These are phyloP conservation scores for Acridotheres tristis DNA, from an alignment of 2,797 vertebrate genomes.

Conservation along the genomic window DNA sequence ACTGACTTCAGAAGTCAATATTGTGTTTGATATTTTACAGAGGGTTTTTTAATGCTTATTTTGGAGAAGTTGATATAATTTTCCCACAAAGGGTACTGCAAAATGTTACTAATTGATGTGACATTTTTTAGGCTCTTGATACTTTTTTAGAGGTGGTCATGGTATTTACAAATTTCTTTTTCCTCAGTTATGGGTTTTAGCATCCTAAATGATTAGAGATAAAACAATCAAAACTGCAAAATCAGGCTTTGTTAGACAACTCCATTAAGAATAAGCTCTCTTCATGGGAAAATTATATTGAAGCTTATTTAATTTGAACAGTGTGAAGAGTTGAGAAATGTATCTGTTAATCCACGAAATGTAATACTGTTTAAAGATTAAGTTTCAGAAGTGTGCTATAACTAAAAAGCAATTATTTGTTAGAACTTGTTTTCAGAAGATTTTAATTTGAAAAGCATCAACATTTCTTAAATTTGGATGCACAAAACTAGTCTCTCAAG, in stretches of 20 bases:
- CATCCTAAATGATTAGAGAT: neutral
- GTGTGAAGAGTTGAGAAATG: neutral
- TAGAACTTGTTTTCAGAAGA: neutral
- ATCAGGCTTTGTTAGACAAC: neutral
- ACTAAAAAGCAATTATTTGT: neutral
- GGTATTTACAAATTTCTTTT: neutral
- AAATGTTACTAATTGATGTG: neutral
- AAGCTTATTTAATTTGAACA: neutral
- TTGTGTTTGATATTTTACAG: neutral
- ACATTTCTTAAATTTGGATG: neutral
- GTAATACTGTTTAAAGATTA: neutral
- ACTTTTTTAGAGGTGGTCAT: neutral
- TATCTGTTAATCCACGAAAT: neutral
- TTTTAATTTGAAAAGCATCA: neutral
- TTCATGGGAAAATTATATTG: neutral
- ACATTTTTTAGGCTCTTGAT: neutral
- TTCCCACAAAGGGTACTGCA: neutral
- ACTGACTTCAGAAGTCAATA: neutral
- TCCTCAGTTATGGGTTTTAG: neutral
- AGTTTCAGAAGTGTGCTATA: neutral
- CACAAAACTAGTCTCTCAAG: neutral
- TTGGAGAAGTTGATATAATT: neutral
- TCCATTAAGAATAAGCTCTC: neutral
- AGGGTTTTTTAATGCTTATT: neutral
- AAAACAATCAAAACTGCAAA: neutral